Base-by-base conservation (phyloP, 2,888 invertebrate species). In the Rotaria macrura region DNA sequence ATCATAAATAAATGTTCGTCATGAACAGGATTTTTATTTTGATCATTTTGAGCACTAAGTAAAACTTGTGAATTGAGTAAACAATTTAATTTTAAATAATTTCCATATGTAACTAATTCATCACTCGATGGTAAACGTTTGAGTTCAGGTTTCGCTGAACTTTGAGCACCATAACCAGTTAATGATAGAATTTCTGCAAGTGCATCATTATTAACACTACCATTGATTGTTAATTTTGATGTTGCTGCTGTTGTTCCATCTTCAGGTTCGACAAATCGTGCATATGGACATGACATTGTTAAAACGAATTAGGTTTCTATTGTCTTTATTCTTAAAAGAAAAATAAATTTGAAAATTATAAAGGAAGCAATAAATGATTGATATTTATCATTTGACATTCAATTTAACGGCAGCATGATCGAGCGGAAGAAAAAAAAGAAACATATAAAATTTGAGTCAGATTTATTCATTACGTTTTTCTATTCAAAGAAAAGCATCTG, bases 1-100 rank as follows among this genome's bases (percentile, higher is more conserved):
- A 98, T 93, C 87, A 98, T 97, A 90, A 99, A 99, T 14, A 98
- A 93, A 92, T 98, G 97, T 89, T 98, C 98, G 90, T 98, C 98
- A 88, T 97, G 97, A 0, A 97, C 96, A 0, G 94, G 93, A 86
- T 93, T 93, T 79, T 79, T 79, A 79, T 79, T 79, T 23, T 43
- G 40, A 92, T 85, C 94, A 94, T 93, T 10, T 92, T 89, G 88
- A 74, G 88, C 88, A 85, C 95, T 95, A 84, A 95, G 93, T 92
- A 96, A 93, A 87, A 94, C 92, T 91, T 97, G 96, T 0, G 95
- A 94, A 52, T 92, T 92, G 55, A 97, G 92, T 38, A 97, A 92
- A 89, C 95, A 95, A 90, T 97, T 96, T 89, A 97, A 92, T 93
- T 91, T 87, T 34, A 88, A 88, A 86, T 86, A 85, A 55, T 54